These are phyloP conservation scores for Bombus sylvicola DNA, from an alignment of 1,140 invertebrate species.

Conservation along the genomic window DNA sequence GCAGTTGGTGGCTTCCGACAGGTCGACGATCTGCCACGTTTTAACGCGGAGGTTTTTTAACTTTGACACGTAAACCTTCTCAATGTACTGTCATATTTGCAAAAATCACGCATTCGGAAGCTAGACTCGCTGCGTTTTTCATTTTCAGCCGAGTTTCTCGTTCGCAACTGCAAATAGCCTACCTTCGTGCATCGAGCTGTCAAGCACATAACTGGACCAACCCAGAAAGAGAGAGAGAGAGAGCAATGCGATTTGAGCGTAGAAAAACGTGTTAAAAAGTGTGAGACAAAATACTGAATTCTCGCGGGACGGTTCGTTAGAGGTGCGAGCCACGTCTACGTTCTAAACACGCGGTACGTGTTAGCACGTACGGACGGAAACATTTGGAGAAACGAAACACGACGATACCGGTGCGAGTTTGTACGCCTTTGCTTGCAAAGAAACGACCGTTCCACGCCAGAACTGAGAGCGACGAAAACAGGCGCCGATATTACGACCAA, in stretches of 20 bases:
- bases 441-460: slow-evolving; percentile 18
- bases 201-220: background rate
- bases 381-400: slow-evolving; percentile 56
- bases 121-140: background rate
- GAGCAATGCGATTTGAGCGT: background rate
- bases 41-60: too few relatives aligned
- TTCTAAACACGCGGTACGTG: slow-evolving; percentile 71
- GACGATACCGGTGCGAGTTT: slow-evolving; percentile 15
- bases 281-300: slow-evolving; percentile 64
- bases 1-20: too few relatives aligned
- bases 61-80: too few relatives aligned
- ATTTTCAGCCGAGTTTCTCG: too few relatives aligned
- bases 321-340: slow-evolving; percentile 63
- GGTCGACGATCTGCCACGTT: too few relatives aligned
- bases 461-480: background rate
- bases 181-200: slow-evolving; percentile 2
- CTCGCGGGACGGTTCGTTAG: slow-evolving; percentile 50
- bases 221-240: background rate
- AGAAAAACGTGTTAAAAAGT: slow-evolving; percentile 50
- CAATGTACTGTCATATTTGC: background rate
- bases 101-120: background rate
- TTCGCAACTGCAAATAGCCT: background rate
- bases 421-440: slow-evolving; percentile 33
- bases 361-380: slow-evolving; percentile 60
- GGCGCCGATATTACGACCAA: background rate